Percentiles rank a stretch among this genome's conserved stretches.
phyloP scores from a whole-genome alignment of 2,888 invertebrate species.

The Lasioglossum villosulum region DNA sequence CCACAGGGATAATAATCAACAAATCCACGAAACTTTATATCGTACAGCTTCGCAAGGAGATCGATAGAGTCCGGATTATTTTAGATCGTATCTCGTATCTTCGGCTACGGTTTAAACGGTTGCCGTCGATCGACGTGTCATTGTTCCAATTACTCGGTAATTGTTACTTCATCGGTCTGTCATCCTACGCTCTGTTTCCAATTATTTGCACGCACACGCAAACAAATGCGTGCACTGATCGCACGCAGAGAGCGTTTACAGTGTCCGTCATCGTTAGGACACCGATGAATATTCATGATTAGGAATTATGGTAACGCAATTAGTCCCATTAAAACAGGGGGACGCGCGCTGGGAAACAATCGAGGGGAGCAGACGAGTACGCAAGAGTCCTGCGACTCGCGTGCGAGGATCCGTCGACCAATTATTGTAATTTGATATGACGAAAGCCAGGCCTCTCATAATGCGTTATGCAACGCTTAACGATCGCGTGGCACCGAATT shows the following conservation, averaged over 20 bases:
- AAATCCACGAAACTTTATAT: neutral
- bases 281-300: conserved; percentile 42
- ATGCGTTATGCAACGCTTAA: conserved; percentile 18
- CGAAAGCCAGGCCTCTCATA: conserved; percentile 22
- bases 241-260: neutral
- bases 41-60: neutral
- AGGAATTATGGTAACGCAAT: conserved; percentile 42
- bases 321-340: conserved; percentile 30
- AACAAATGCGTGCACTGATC: neutral
- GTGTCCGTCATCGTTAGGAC: conserved; percentile 31
- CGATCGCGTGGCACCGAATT: conserved; percentile 23
- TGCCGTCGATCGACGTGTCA: neutral
- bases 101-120: neutral
- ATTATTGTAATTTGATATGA: conserved; percentile 47
- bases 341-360: conserved; percentile 37
- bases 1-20: no score
- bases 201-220: conserved; percentile 15
- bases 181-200: neutral
- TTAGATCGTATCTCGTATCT: neutral
- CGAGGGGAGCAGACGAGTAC: conserved; percentile 26
- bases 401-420: conserved; percentile 17
- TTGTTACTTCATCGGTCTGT: neutral
- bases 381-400: conserved; percentile 16
- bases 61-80: neutral
- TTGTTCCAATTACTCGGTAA: conserved; percentile 12